phyloP scores from a whole-genome alignment of 1,140 invertebrate genomes.

The Halictus rubicundus region DNA sequence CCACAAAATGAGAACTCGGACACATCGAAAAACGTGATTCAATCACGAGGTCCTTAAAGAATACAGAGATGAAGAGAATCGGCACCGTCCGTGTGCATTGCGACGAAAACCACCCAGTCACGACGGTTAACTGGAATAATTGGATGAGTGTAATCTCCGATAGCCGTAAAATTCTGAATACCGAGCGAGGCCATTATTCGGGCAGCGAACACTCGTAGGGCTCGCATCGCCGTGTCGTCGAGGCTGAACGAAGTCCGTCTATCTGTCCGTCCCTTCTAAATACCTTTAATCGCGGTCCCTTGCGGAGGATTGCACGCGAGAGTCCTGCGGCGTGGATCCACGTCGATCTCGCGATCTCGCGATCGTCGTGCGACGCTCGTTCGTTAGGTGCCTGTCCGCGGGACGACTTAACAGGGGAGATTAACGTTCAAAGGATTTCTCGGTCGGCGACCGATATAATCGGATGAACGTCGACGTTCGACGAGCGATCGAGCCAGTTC shows the following conservation, averaged over 20 bases:
- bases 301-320: neutral
- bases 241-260: no score
- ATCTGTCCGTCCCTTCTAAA: constrained; percentile 10
- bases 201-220: neutral
- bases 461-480: constrained; percentile 58
- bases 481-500: constrained; percentile 56
- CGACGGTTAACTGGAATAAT: constrained; percentile 36
- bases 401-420: constrained; percentile 24
- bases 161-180: constrained; percentile 37
- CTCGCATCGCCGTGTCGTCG: no score
- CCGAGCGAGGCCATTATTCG: constrained; percentile 2
- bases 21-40: no score
- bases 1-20: no score
- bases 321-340: neutral
- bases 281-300: constrained; percentile 38
- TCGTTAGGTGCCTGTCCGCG: constrained; percentile 18
- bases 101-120: constrained; percentile 3
- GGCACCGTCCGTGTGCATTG: no score
- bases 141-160: constrained; percentile 44
- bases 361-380: neutral
- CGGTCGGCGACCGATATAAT: constrained; percentile 62
- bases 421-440: constrained; percentile 43
- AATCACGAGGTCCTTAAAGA: no score
- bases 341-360: neutral
- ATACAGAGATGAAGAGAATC: no score